Conservation (phyloP, 2,888 invertebrate genomes). For the Heliconius ethilla region DNA sequence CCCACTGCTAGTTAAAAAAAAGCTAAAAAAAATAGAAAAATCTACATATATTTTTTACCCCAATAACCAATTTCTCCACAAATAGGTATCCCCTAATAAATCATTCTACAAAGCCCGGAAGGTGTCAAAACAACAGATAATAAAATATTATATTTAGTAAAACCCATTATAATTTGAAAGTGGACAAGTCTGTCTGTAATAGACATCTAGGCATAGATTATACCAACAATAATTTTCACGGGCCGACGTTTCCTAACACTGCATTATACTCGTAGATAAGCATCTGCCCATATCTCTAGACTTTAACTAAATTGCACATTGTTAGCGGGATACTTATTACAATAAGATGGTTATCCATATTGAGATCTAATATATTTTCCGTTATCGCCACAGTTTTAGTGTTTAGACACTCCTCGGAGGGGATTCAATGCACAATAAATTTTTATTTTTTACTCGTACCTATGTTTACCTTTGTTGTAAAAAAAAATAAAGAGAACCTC, state of each 20-base stretch:
- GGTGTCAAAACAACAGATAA: slow-evolving; percentile 6
- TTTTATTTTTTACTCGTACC: no score
- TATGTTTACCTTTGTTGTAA: no score
- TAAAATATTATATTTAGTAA: slow-evolving; percentile 21
- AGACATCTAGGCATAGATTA: slow-evolving; percentile 17
- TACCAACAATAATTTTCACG: slow-evolving; percentile 26
- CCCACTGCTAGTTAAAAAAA: no score
- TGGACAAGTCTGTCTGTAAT: slow-evolving; percentile 14
- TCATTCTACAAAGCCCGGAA: neutral
- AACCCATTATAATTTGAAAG: slow-evolving; percentile 20
- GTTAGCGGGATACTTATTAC: slow-evolving; percentile 42
- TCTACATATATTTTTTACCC: no score
- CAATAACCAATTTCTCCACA: neutral
- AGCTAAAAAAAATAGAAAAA: no score
- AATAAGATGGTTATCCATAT: slow-evolving; percentile 11
- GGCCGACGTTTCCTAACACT: slow-evolving; percentile 19
- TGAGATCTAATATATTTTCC: slow-evolving; percentile 5
- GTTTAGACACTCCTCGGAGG: neutral
- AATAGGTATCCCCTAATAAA: neutral
- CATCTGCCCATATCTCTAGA: slow-evolving; percentile 39
- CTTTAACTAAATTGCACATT: slow-evolving; percentile 55
- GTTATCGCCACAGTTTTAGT: neutral
- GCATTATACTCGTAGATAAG: slow-evolving; percentile 32
- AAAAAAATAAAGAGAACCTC: no score
- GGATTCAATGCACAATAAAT: neutral